These are phyloP conservation scores for Taphrorychus bicolor DNA, from an alignment of 2,888 invertebrate species.

Conservation along the genomic window DNA sequence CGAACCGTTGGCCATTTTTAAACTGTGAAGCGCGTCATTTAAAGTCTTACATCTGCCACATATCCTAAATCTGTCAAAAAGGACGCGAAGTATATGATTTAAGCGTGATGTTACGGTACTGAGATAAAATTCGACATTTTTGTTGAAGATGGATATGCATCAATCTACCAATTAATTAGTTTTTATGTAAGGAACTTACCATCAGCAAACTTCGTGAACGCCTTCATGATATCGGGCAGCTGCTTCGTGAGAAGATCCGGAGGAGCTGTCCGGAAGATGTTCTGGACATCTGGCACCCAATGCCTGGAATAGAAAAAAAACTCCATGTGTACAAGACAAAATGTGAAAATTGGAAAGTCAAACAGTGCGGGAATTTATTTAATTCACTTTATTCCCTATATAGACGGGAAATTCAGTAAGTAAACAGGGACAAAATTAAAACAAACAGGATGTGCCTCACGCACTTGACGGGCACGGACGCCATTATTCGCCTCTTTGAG, in stretches of 20 bases:
- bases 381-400: not conserved
- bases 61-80: no score
- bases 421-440: not conserved
- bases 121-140: no score
- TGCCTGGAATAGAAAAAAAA: not conserved
- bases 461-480: not conserved
- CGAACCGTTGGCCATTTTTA: no score
- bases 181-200: conserved; percentile 54
- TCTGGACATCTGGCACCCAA: conserved; percentile 57
- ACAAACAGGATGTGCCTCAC: not conserved
- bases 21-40: no score
- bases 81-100: no score
- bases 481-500: not conserved
- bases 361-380: not conserved
- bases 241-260: conserved; percentile 56
- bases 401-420: no score
- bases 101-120: no score
- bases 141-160: no score
- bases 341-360: not conserved
- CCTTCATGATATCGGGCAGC: conserved; percentile 61
- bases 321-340: not conserved
- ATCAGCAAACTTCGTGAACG: conserved; percentile 60
- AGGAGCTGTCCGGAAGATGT: conserved; percentile 63
- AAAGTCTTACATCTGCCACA: no score
- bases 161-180: not conserved